Base-by-base conservation (phyloP, 2,888 invertebrate genomes). In the Acleris emargana region DNA sequence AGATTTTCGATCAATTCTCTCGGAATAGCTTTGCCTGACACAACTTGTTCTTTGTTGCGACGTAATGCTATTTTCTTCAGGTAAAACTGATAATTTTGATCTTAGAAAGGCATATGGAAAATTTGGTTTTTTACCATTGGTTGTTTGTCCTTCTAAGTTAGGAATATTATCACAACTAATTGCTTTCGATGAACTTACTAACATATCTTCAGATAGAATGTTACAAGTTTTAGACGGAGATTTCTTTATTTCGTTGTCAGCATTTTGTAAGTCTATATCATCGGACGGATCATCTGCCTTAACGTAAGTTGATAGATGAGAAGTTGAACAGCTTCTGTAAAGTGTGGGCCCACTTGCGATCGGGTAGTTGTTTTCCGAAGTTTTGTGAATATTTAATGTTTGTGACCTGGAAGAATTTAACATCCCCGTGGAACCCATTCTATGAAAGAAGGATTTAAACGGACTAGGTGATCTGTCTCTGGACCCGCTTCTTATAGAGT, bases 261-360 rank as follows among this genome's bases (percentile, higher is more conserved):
- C 77, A 77, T 91, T 93, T 83, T 94, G 91, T 72, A 95, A 90
- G 78, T 95, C 96, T 62, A 96, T 93, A 50, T 96, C 96, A 76
- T 96, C 96, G n/a, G 96, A 95, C 9, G 96, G 96, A 86, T 96
- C 96, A 80, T 96, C 96, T 68, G 96, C 96, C 80, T 96, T 95
- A 45, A 96, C 94, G 78, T 96, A 96, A 25, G 94, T 95, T 68
- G 95, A 95, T 72, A 96, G 84, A 78, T 96, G 96, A 61, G 96
- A 96, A 32, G 96, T 96, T 45, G 96, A 96, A 81, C 96, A 96
- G 79, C 96, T 96, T 62, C 96, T 93, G 76, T 96, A 96, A n/a
- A 96, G 86, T 38, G 90, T 83, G 28, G 89, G 86, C 5, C 87
- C 87, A 74, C 92, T 94, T 51, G 93, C 90, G 49, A 87, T 81